These are phyloP conservation scores for Habroteleia sp. DNA, from an alignment of 2,888 invertebrate species.

Conservation along the genomic window DNA sequence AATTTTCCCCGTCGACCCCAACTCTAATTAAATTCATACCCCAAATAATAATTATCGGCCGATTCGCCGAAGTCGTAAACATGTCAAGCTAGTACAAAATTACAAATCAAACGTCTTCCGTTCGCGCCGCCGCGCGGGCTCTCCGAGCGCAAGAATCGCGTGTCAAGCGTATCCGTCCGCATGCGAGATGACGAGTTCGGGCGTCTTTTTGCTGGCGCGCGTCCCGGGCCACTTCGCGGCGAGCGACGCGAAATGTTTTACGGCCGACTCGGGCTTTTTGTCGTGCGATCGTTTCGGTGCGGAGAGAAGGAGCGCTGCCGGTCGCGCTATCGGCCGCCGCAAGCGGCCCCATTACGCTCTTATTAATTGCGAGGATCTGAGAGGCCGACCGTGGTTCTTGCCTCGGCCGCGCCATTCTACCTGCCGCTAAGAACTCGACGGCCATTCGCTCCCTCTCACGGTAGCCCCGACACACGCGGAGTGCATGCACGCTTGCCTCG, in stretches of 20 bases:
- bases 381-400: slow-evolving; percentile 78
- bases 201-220: slow-evolving; percentile 71
- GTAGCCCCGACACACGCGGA: slow-evolving; percentile 45
- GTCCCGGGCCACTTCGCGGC: slow-evolving; percentile 71
- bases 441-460: slow-evolving; percentile 65
- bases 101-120: slow-evolving; percentile 56
- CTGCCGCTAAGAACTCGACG: slow-evolving; percentile 69
- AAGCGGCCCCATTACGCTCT: slow-evolving; percentile 79
- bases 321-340: slow-evolving; percentile 73
- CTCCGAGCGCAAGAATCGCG: slow-evolving; percentile 59
- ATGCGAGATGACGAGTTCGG: slow-evolving; percentile 60
- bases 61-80: slow-evolving; percentile 56
- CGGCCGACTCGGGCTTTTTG: slow-evolving; percentile 63
- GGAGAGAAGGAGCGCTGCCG: slow-evolving; percentile 41
- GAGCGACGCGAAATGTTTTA: slow-evolving; percentile 75
- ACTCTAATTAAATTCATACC: slow-evolving; percentile 51
- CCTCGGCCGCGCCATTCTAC: slow-evolving; percentile 78
- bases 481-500: slow-evolving; percentile 44
- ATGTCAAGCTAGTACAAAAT: slow-evolving; percentile 56
- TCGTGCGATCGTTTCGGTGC: slow-evolving; percentile 65
- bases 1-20: too few relatives aligned
- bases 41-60: slow-evolving; percentile 40
- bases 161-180: slow-evolving; percentile 61
- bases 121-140: slow-evolving; percentile 49
- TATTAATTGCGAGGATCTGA: slow-evolving; percentile 80